phyloP scores from a whole-genome alignment of 2,888 invertebrate species.

The Clanis bilineata region DNA sequence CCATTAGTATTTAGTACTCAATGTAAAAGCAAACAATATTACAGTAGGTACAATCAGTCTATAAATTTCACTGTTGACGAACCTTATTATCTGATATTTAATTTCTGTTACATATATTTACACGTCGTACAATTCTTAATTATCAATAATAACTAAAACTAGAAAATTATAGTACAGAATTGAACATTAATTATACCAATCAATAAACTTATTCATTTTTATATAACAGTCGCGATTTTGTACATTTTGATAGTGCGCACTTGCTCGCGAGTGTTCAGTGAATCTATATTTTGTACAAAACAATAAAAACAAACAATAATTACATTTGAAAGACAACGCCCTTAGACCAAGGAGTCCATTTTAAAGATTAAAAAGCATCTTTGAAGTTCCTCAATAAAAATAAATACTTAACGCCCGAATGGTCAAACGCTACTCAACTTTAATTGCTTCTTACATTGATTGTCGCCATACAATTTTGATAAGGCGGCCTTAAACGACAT shows the following conservation, averaged over 20 bases:
- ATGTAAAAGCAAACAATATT: slow-evolving; percentile 7
- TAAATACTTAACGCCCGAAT: too few species aligned
- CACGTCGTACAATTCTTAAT: slow-evolving; percentile 15
- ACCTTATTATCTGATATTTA: slow-evolving; percentile 11
- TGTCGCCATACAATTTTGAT: too few species aligned
- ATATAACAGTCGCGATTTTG: slow-evolving; percentile 28
- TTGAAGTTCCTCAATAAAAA: background rate
- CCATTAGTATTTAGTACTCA: background rate
- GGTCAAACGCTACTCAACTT: too few species aligned
- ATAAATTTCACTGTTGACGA: slow-evolving; percentile 20
- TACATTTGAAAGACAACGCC: slow-evolving; percentile 24
- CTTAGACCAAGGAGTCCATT: background rate
- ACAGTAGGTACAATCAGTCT: slow-evolving; percentile 30
- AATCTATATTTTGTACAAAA: slow-evolving; percentile 26
- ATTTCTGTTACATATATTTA: slow-evolving; percentile 15
- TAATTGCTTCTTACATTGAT: too few species aligned
- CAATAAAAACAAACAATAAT: slow-evolving; percentile 38
- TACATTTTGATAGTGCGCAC: slow-evolving; percentile 28
- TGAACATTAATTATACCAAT: slow-evolving; percentile 32
- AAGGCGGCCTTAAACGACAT: too few species aligned
- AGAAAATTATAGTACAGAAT: slow-evolving; percentile 32
- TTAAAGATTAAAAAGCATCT: background rate
- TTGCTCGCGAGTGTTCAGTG: slow-evolving; percentile 28
- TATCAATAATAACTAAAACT: slow-evolving; percentile 15
- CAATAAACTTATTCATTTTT: slow-evolving; percentile 24